Base-by-base conservation (phyloP, 2,888 invertebrate species). In the Apotomis capreana region DNA sequence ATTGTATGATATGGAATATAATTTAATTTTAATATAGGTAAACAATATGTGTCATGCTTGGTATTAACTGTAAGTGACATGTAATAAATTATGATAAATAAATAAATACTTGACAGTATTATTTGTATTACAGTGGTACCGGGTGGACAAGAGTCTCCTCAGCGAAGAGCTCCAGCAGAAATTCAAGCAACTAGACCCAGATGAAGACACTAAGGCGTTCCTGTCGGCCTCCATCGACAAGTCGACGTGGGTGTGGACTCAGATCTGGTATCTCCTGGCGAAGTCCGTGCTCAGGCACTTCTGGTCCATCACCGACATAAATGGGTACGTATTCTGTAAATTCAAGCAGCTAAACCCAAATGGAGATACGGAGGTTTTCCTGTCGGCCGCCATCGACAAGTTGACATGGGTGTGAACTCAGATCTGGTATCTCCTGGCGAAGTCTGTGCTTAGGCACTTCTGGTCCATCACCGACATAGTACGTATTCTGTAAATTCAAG, bases 221-320 rank as follows among this genome's bases (percentile, higher is more conserved):
- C 93, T 98, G 63, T 94, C 95, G 70, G 90, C 94, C 68, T 96
- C 97, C 79, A 95, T 95, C 76, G 96, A 96, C 78, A 97, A 97
- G 86, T 96, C 97, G 3, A 96, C 97, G 79, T 97, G 96, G 94
- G 90, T 99, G 71, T 95, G 98, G 90, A 95, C 97, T 40, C 98
- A 99, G 89, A 94, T 98, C 75, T 98, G 97, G 96, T 97, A 99
- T 90, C 95, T 97, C 52, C 80, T 99, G 52, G 97, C 97, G 13
- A 96, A 97, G 81, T 95, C 97, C n/a, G 90, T 99, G 55, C 94
- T 99, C 26, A 95, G 96, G 76, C 95, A 96, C 91, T 98, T 99
- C 92, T 97, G 99, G 96, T 97, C 98, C 46, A 96, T 97, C 86
- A 99, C 99, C 3, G 98, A 98, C 79, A 97, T 98, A 77, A 99